Evolutionary conservation across 2,113 vertebrate genomes (phyloP), one percentile per base, ranked within the genome.

Genomic region (Amazona vittata): DNA sequence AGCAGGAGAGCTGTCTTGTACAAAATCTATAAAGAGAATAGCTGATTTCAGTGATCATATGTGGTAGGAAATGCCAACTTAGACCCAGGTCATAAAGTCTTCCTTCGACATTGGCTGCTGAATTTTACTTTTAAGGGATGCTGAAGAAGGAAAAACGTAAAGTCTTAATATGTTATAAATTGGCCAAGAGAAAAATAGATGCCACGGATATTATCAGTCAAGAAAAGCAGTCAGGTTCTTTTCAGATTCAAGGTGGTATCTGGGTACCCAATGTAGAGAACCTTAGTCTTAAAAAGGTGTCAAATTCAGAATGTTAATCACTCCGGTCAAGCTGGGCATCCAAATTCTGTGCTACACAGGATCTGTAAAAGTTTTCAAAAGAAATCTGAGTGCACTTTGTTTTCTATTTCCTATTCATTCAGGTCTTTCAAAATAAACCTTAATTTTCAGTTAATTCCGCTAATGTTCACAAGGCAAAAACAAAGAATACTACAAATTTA

Each of bases 241-340:
- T 78, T 78, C 29, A 75, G 39, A 37, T 67, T 91, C 29, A 24
- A 28, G 20, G 22, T 47, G 35, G 3, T 75, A 29, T 57, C 17
- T 76, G n/a, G 5, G 31, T 50, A 41, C 41, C 35, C n/a, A 65
- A 0, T 2, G 5, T 14, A 57, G n/a, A 63, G 16, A 64, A 46
- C 22, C 25, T 57, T 41, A 53, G 8, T 55, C 46, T 57, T 57
- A 21, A 57, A n/a, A 57, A 79, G 18, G 4, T 43, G 10, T 25
- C 19, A 13, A 7, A 3, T 31, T 76, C 65, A 90, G 73, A 35
- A 43, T 16, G 44, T n/a, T 15, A 39, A 26, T 47, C 24, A 55
- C 12, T 21, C 11, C 0, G 3, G 15, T 74, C 49, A 64, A 52
- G 4, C 0, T 84, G 21, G 1, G 9, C 12, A 46, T 46, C 52